These are phyloP conservation scores for Manduca sexta DNA, from an alignment of 1,140 invertebrate genomes.

Conservation along the genomic window DNA sequence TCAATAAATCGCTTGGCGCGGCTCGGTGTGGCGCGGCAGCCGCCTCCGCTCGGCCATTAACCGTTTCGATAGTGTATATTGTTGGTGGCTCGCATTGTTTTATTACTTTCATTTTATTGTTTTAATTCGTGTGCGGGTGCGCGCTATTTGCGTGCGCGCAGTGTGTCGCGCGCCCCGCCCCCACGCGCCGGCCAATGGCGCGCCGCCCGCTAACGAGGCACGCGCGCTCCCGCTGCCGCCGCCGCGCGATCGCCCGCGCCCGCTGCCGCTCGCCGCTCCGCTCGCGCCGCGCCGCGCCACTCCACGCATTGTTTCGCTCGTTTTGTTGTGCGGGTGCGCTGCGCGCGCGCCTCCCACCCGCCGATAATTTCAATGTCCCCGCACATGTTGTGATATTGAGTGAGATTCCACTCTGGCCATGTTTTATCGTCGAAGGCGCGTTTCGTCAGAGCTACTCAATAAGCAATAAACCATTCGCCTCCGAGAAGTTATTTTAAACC, in stretches of 20 bases:
- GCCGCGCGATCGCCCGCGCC: conserved; percentile 23
- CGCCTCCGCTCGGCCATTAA: conserved; percentile 65
- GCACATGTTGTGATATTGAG: conserved; percentile 65
- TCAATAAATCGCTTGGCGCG: conserved; percentile 51
- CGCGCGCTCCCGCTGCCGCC: conserved; percentile 22
- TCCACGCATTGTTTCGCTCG: conserved; percentile 58
- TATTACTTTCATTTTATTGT: conserved; percentile 72
- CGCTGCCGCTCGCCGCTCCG: conserved; percentile 18
- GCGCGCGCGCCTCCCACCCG: conserved; percentile 58
- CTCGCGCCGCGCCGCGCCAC: conserved; percentile 45
- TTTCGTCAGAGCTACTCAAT: conserved; percentile 66
- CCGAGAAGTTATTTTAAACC: conserved; percentile 66
- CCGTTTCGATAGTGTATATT: conserved; percentile 59
- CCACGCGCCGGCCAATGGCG: conserved; percentile 53
- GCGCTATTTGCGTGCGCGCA: conserved; percentile 70
- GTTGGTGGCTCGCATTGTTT: conserved; percentile 60
- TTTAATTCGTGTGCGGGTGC: conserved; percentile 69
- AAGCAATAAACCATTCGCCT: conserved; percentile 70
- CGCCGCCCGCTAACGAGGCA: conserved; percentile 39
- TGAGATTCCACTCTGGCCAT: conserved; percentile 58
- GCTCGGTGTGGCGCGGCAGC: conserved; percentile 31
- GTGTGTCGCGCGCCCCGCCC: conserved; percentile 67
- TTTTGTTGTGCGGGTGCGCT: conserved; percentile 47
- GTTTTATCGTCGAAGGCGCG: conserved; percentile 53
- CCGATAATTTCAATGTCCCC: conserved; percentile 68